Evolutionary conservation across 1,140 invertebrate species (phyloP), one percentile per base, ranked within the genome.

Genomic region (Drosophila melanica): DNA sequence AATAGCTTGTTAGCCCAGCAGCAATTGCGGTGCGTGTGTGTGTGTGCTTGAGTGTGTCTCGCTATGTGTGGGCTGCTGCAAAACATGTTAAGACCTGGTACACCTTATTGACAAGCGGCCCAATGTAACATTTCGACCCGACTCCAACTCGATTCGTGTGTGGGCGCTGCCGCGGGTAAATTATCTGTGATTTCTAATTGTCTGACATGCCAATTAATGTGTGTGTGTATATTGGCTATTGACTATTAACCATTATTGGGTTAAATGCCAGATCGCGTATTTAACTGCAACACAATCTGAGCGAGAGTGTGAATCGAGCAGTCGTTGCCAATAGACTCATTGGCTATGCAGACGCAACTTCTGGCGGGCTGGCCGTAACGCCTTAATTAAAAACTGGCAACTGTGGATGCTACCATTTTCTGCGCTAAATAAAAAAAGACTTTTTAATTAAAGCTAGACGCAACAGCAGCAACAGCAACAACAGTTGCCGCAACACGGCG

Each of bases 101-200:
- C 80, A 86, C 77, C 78, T 74, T 54, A 85, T 86, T 81, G 81
- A 85, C 81, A 85, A 70, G 60, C 14, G 41, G 45, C 62, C 45
- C 41, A 42, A 66, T 51, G 42, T 44, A 50, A 78, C 48, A 66
- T 64, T 55, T 30, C 37, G 44, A 57, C 18, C 41, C 47, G 12
- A 60, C 37, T 51, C 41, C 41, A 30, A 47, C 14, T 50, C 42
- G 47, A 60, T 20, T 58, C 33, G 30, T 66, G 47, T 68, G 68
- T 77, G 53, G 65, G 64, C 33, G 50, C 37, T 37, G 20, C 64
- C n/a, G 69, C n/a, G 59, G 11, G 53, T 65, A 71, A 89, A 80
- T 89, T 89, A 89, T 87, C 84, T 77, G 42, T 72, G 79, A 80
- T 84, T 89, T 90, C 74, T 89, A 89, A 90, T 84, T 89, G 84